phyloP scores from a whole-genome alignment of 2,797 vertebrate genomes.

The Acridotheres tristis region DNA sequence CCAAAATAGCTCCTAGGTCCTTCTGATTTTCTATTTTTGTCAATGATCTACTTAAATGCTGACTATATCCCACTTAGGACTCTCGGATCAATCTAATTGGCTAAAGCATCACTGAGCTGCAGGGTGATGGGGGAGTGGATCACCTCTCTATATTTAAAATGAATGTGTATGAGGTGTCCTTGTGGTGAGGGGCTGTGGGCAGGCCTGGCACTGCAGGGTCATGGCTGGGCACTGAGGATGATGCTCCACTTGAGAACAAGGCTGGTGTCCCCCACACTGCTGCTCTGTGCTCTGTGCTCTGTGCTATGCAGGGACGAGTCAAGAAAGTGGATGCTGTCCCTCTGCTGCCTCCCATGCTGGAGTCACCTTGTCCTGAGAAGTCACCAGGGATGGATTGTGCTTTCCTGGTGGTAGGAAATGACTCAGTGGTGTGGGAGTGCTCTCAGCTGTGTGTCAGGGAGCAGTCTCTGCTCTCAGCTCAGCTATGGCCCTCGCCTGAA shows the following conservation, averaged over 20 bases:
- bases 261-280: background rate
- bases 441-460: rapidly evolving
- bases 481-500: background rate
- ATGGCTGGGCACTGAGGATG: background rate
- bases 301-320: rapidly evolving
- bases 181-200: background rate
- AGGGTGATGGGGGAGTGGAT: rapidly evolving
- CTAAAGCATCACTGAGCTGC: conserved; percentile 14
- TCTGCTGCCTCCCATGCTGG: rapidly evolving
- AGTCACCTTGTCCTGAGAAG: background rate
- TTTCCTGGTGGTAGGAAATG: background rate
- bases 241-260: background rate
- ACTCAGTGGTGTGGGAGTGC: background rate
- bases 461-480: background rate
- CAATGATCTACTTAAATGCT: conserved; percentile 54
- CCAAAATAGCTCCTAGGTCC: conserved; percentile 39
- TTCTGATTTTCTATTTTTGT: conserved; percentile 62
- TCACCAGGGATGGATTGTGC: background rate
- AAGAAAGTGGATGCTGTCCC: background rate
- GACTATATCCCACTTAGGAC: conserved; percentile 4
- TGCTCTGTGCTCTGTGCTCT: background rate
- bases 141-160: background rate
- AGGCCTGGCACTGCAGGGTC: background rate
- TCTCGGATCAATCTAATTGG: conserved; percentile 1
- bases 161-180: background rate